A percentile compares a stretch with the other conserved stretches of the same genome.
These are phyloP conservation scores for Australoheros facetus DNA, from an alignment of 2,797 vertebrate species.

Conservation along the genomic window DNA sequence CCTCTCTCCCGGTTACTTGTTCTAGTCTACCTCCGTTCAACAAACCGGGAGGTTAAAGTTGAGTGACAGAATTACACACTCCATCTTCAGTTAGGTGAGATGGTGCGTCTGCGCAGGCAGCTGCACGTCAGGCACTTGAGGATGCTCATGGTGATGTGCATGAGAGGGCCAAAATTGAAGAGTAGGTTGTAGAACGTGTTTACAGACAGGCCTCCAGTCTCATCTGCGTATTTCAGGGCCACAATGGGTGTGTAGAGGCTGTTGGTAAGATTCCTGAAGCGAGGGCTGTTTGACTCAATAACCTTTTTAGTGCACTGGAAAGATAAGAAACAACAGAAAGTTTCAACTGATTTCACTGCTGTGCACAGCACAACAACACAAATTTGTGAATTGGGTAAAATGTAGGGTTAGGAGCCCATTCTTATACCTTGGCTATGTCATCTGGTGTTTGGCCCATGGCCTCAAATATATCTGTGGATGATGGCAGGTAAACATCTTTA, in stretches of 20 bases:
- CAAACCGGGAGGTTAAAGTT: conserved; percentile 5
- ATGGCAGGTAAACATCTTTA: conserved; percentile 89
- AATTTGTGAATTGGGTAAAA: conserved; percentile 3
- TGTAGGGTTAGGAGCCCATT: neutral
- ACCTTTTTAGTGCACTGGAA: conserved; percentile 87
- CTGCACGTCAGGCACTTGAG: conserved; percentile 89
- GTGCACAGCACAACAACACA: neutral
- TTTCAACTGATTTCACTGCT: neutral
- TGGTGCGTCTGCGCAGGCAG: conserved; percentile 84
- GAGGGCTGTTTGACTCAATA: conserved; percentile 83
- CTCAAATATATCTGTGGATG: conserved; percentile 87
- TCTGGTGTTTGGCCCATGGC: conserved; percentile 89
- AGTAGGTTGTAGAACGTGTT: conserved; percentile 86
- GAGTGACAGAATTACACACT: neutral
- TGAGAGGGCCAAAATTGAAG: conserved; percentile 87
- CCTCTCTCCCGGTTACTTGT: conserved; percentile 28
- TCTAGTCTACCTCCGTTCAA: conserved; percentile 48
- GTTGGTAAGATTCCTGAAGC: conserved; percentile 91
- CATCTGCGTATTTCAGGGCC: conserved; percentile 87
- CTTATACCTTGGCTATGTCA: conserved; percentile 85
- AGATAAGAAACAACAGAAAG: conserved; percentile 4
- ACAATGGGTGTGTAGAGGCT: conserved; percentile 86
- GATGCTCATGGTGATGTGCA: conserved; percentile 85
- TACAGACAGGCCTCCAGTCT: conserved; percentile 88
- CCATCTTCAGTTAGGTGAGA: conserved; percentile 80